Evolutionary conservation across 2,888 invertebrate species (phyloP).

Genomic region (Clivina fossor): DNA sequence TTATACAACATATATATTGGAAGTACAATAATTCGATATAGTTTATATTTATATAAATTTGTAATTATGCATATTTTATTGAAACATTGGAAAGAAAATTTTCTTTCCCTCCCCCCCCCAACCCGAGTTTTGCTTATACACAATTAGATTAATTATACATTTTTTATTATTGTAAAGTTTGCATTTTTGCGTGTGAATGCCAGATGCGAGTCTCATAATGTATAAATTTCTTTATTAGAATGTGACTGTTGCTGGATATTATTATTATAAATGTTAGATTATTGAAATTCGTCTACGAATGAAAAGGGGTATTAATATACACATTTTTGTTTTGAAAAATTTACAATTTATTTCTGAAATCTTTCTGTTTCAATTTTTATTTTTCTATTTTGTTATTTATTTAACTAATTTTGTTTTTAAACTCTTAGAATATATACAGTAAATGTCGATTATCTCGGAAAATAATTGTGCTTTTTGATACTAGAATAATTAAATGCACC

Average conservation of each 20-base stretch:
- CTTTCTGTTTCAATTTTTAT: neutral
- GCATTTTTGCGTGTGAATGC: constrained; percentile 32
- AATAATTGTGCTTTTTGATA: constrained; percentile 4
- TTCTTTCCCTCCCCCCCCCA: neutral
- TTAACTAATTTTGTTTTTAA: neutral
- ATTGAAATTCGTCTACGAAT: constrained; percentile 5
- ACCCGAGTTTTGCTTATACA: constrained; percentile 26
- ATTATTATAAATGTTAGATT: constrained; percentile 34
- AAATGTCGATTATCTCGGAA: constrained; percentile 1
- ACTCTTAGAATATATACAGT: neutral
- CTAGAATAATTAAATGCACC: too few relatives aligned
- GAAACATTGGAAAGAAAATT: neutral
- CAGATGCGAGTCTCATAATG: constrained; percentile 26
- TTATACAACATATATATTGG: neutral
- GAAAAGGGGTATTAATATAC: neutral
- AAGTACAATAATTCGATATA: too few relatives aligned
- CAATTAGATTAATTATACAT: constrained; percentile 29
- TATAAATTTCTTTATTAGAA: constrained; percentile 32
- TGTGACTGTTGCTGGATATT: constrained; percentile 33
- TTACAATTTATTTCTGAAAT: neutral
- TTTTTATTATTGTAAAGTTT: constrained; percentile 31
- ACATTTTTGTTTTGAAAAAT: neutral
- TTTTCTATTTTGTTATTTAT: neutral
- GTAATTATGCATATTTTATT: constrained; percentile 10
- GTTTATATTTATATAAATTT: neutral